Base-by-base conservation (phyloP, 1,140 invertebrate species). In the Drosophila sucinea region DNA sequence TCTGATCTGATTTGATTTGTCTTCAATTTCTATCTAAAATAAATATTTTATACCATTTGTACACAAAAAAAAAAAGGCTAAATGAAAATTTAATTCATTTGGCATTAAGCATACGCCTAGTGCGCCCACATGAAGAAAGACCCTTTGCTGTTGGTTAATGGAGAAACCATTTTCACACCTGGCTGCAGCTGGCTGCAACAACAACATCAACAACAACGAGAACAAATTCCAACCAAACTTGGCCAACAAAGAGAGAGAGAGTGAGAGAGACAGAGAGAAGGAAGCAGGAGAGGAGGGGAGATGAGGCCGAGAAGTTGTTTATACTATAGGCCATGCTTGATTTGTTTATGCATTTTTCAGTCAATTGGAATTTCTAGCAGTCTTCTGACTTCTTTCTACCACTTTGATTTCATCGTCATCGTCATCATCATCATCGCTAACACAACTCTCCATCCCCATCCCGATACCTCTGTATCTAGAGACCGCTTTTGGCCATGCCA, bases 281-380 rank as follows among this genome's bases (percentile, higher is more conserved):
- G 44, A 51, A 8, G 8, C 2, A 25, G 25, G 23, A n/a, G 23
- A 25, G 23, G 0, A 3, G 8, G 23, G 0, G 23, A 25, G 44
- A 27, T 51, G 68, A 51, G 41, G 25, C 7, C 3, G 44, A 27
- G 10, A 38, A 38, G 60, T 62, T 62, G 41, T 17, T 51, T 62
- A 32, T 25, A 10, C 54, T 64, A 11, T 51, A 27, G 32, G 33
- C 7, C 56, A 73, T 73, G 77, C 74, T 76, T 67, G 80, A 84
- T 89, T 89, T 84, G 84, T 89, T 89, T 87, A 87, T 78, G 61
- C 77, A 80, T 89, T 83, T 89, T 67, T 79, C 83, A 83, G 83
- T 72, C 70, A 73, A 87, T 77, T 87, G 77, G 73, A 87, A 89
- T 83, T 83, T 79, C 60, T 70, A 67, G 73, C 67, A 75, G 67